Conservation (phyloP, 1,140 invertebrate genomes). For the silkworm (Bombyx mori) region ASM3026992v2 NC_085114.1:12178501-12179000, state of each 20-base stretch:
- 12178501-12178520: no score
- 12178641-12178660: slow-evolving; percentile 1
- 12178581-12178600: no score
- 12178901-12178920: slow-evolving; percentile 40
- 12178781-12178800: no score
- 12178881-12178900: slow-evolving; percentile 41
- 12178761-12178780: no score
- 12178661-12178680: slow-evolving; percentile 1
- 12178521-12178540: no score
- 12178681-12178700: background rate
- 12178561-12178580: no score
- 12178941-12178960: slow-evolving; percentile 51
- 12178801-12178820: no score
- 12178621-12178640: slow-evolving; percentile 1
- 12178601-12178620: slow-evolving; percentile 4
- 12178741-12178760: slow-evolving; percentile 1
- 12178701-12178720: no score
- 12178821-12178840: no score
- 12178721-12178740: background rate
- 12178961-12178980: slow-evolving; percentile 50
- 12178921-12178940: slow-evolving; percentile 53
- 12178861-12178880: slow-evolving; percentile 17
- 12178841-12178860: background rate
- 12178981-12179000: slow-evolving; percentile 29
- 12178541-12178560: no score